A percentile compares a stretch with the other conserved stretches of the same genome.
These are phyloP conservation scores for Parapristionchus giblindavisi DNA, from an alignment of 2,888 invertebrate species.

Conservation along the genomic window DNA sequence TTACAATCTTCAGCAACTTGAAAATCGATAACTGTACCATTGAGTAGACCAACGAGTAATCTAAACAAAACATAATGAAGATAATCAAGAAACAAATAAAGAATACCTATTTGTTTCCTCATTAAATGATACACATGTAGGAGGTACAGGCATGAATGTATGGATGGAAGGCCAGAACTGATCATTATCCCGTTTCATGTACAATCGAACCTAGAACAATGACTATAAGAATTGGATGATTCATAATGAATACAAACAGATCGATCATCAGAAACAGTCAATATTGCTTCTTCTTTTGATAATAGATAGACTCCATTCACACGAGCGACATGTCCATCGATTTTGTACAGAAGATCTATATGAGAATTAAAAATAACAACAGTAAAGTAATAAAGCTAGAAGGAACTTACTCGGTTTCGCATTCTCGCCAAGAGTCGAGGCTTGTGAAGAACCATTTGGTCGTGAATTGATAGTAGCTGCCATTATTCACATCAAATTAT, in stretches of 20 bases:
- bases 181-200: conserved; percentile 95
- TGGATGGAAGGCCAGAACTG: conserved; percentile 99
- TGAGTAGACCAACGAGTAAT: conserved; percentile 93
- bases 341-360: conserved; percentile 61
- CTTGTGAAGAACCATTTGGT: conserved; percentile 39
- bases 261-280: conserved; percentile 37
- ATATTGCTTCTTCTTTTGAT: conserved; percentile 55
- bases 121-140: conserved; percentile 60
- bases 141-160: conserved; percentile 63
- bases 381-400: neutral
- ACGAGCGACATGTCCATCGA: conserved; percentile 64
- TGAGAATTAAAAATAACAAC: neutral
- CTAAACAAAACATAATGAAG: conserved; percentile 73
- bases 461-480: conserved; percentile 53
- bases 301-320: conserved; percentile 62
- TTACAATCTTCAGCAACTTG: conserved; percentile 91
- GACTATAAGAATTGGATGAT: neutral
- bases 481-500: conserved; percentile 42
- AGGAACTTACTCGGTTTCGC: conserved; percentile 45
- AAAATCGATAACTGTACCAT: conserved; percentile 89
- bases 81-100: neutral
- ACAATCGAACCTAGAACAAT: conserved; percentile 79
- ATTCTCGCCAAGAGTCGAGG: conserved; percentile 47
- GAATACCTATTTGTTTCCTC: conserved; percentile 60
- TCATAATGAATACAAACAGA: neutral